Evolutionary conservation across 2,113 vertebrate genomes (phyloP).

Genomic region (Phainopepla nitens): DNA sequence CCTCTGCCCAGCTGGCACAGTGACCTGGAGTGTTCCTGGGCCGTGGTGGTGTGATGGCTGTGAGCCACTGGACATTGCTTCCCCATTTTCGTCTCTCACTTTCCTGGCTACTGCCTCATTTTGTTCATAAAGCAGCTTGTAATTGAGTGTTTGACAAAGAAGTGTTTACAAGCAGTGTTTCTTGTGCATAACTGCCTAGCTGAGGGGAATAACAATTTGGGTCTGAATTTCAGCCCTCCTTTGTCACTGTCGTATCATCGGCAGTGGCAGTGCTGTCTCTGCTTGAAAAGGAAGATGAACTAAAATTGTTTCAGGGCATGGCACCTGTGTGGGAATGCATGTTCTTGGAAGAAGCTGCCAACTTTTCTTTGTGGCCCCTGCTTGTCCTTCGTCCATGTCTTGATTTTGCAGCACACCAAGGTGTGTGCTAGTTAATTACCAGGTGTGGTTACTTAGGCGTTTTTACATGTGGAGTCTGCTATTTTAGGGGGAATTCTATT

Average conservation of each 20-base stretch:
- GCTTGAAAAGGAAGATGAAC: constrained; percentile 26
- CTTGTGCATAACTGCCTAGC: constrained; percentile 60
- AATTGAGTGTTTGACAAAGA: constrained; percentile 65
- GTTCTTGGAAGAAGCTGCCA: neutral
- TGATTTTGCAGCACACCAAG: neutral
- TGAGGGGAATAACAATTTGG: constrained; percentile 65
- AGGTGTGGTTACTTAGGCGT: neutral
- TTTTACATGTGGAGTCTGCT: neutral
- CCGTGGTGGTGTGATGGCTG: neutral
- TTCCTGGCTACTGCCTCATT: constrained; percentile 19
- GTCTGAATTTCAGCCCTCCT: constrained; percentile 52
- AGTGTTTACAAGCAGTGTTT: constrained; percentile 58
- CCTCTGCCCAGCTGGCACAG: neutral
- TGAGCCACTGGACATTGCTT: neutral
- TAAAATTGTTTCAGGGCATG: neutral
- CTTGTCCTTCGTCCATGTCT: fast-evolving
- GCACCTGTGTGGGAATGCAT: fast-evolving
- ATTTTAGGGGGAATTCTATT: neutral
- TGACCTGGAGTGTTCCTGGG: fast-evolving
- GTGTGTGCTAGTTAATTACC: neutral
- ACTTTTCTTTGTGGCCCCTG: neutral
- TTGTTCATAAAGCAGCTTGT: constrained; percentile 62
- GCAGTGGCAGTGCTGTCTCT: neutral
- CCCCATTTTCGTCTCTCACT: neutral
- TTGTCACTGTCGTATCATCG: constrained; percentile 35